Evolutionary conservation across 2,113 vertebrate genomes (phyloP).

Genomic region (Thymallus thymallus): DNA sequence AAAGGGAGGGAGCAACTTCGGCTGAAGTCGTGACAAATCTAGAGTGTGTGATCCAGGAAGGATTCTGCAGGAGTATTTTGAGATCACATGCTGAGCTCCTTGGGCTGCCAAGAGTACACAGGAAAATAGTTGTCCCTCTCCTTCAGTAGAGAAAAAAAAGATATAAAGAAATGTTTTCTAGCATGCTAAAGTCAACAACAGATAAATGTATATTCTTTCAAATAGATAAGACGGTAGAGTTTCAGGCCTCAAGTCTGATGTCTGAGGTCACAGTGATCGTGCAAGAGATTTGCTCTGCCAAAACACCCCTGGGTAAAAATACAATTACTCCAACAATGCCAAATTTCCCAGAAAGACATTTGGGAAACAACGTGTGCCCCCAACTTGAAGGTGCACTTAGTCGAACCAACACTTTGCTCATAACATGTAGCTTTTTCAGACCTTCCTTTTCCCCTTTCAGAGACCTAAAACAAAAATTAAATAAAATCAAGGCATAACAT

Average conservation of each 20-base stretch:
- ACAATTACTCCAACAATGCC: constrained; percentile 34
- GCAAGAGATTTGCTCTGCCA: neutral
- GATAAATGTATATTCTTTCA: too few species aligned
- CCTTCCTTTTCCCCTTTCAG: neutral
- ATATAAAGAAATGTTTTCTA: too few species aligned
- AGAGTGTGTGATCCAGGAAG: too few species aligned
- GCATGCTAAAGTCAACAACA: too few species aligned
- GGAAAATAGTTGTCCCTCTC: too few species aligned
- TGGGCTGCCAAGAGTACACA: too few species aligned
- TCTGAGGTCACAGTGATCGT: constrained; percentile 26
- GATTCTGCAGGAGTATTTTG: too few species aligned
- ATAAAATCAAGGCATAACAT: neutral
- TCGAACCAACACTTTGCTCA: neutral
- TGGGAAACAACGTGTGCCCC: constrained; percentile 36
- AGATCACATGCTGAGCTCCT: too few species aligned
- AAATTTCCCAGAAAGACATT: constrained; percentile 51
- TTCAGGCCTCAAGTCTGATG: neutral
- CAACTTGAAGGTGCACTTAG: constrained; percentile 3
- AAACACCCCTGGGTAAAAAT: constrained; percentile 23
- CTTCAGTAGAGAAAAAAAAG: too few species aligned
- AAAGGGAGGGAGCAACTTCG: too few species aligned
- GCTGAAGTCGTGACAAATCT: too few species aligned
- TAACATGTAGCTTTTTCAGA: neutral
- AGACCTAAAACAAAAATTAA: neutral
- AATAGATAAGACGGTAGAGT: too few species aligned